A percentile compares a stretch with the other conserved stretches of the same genome.
These are phyloP conservation scores for Lycia hirtaria DNA, from an alignment of 2,888 invertebrate genomes.

Conservation along the genomic window DNA sequence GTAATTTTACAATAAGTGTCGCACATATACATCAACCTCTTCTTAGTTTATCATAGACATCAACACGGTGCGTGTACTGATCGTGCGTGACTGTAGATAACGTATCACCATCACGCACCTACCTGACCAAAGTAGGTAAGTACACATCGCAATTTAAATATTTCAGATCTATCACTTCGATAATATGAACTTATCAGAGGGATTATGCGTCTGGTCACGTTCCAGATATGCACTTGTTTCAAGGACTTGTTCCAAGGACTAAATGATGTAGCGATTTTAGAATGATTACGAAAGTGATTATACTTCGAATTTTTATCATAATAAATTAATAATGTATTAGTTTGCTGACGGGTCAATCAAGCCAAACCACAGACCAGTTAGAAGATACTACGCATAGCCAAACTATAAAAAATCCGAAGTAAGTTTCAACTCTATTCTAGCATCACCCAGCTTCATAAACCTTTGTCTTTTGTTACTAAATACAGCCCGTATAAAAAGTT, in stretches of 20 bases:
- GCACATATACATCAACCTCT: too few relatives aligned
- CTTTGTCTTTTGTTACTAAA: background rate
- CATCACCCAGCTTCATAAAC: background rate
- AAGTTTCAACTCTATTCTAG: too few relatives aligned
- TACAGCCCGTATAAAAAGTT: background rate
- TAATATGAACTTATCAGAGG: conserved; percentile 2
- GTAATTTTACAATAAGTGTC: too few relatives aligned
- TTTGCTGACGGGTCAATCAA: too few relatives aligned
- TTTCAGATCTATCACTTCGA: conserved; percentile 1
- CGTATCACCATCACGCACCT: conserved; percentile 5
- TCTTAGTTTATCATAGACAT: background rate
- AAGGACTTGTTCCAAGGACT: background rate
- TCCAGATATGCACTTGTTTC: background rate
- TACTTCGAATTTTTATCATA: too few relatives aligned
- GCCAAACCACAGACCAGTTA: too few relatives aligned
- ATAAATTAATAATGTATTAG: too few relatives aligned
- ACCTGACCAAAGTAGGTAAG: background rate
- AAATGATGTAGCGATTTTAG: conserved; percentile 5
- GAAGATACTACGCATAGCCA: too few relatives aligned
- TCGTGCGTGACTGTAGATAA: background rate
- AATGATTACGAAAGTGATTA: background rate
- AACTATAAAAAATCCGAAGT: too few relatives aligned
- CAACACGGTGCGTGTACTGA: background rate
- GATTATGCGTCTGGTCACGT: conserved; percentile 9
- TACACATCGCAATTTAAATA: background rate